A percentile compares a stretch with the other conserved stretches of the same genome.
Conservation (phyloP, 2,797 vertebrate species). For the Hydrolagus colliei region DNA sequence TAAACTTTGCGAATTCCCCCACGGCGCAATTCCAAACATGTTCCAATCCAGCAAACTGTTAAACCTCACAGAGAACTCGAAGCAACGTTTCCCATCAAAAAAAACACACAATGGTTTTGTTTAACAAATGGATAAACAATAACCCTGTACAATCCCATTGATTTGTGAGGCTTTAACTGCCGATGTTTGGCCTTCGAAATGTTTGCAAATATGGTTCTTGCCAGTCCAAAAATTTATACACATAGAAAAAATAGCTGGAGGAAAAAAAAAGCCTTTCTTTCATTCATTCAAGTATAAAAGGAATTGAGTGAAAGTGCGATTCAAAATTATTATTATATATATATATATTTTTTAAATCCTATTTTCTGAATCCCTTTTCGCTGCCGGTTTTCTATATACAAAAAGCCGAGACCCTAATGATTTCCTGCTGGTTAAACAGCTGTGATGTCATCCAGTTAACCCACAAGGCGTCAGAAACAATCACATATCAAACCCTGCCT, state of each 20-base stretch:
- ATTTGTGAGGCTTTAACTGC: too few species aligned
- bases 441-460: neutral
- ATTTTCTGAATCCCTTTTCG: neutral
- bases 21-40: neutral
- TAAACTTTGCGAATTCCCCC: neutral
- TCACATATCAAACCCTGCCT: constrained; percentile 1
- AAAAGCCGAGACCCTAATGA: neutral
- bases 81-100: neutral
- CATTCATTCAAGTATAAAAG: too few species aligned
- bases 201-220: too few species aligned
- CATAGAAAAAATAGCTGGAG: too few species aligned
- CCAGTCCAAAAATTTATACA: too few species aligned
- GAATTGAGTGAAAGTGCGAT: neutral
- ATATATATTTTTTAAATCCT: neutral
- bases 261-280: too few species aligned
- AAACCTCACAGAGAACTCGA: neutral
- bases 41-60: neutral
- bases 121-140: neutral
- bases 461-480: neutral
- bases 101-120: neutral
- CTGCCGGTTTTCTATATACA: neutral
- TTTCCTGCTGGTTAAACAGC: constrained; percentile 15
- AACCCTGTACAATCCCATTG: too few species aligned
- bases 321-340: neutral
- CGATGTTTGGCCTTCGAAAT: too few species aligned